Evolutionary conservation across 2,113 vertebrate genomes (phyloP), one percentile per base, ranked within the genome.

Genomic region (mouse (Mus musculus)): DNA sequence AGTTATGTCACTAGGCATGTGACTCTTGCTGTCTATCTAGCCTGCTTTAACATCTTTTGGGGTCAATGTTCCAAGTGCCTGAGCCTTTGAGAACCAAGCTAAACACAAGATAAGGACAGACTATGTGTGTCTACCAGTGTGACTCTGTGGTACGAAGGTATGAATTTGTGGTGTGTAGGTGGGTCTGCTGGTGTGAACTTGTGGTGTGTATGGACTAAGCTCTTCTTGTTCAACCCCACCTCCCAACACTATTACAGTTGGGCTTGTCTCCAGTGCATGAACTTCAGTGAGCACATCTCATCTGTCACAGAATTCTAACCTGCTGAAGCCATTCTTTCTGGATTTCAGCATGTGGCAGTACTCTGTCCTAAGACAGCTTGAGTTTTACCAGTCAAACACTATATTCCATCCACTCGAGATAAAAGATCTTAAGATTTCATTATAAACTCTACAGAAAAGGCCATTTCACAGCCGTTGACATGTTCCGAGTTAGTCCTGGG

Each of bases 331-430:
- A 39, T 85, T 5, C 65, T 92, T 17, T 95, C 76, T 69, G 82
- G 13, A 33, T 81, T 90, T 75, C 86, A 94, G 61, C 59, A 63
- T 76, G 26, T 30, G 54, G 14, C 36, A 86, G 49, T 75, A 54
- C 33, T 82, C 67, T 90, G 49, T 82, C 56, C 39, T 39, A 71
- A 49, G 33, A 54, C 19, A 33, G 71, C 65, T 24, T 67, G 39
- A 46, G 46, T 61, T 65, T 93, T 36, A 2, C 42, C 36, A 28
- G 85, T 88, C 78, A 75, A 93, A 94, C 28, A 59, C 49, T 85
- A 88, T 71, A 56, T 71, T 96, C 81, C 49, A 88, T 95, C 90
- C n/a, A 93, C 33, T 61, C 11, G 76, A 88, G 42, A 92, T 96
- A 65, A 67, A 67, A 89, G 84, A 42, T 94, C 24, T 72, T 82